These are phyloP conservation scores for Argopecten irradians DNA, from an alignment of 1,140 invertebrate genomes.

Conservation along the genomic window DNA sequence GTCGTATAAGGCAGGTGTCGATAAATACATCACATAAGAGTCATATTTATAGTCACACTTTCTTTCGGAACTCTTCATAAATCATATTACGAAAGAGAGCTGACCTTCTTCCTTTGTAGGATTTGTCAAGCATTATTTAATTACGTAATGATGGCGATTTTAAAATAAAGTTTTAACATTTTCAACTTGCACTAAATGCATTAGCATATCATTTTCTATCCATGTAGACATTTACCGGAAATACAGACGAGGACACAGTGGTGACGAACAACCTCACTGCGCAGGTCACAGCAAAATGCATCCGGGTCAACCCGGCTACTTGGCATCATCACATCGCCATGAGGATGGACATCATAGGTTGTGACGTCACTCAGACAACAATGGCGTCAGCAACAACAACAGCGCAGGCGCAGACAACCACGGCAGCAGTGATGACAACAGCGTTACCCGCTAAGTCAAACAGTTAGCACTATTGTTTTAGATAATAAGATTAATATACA, in stretches of 20 bases:
- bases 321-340: not conserved
- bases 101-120: too few relatives aligned
- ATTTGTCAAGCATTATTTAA: too few relatives aligned
- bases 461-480: too few relatives aligned
- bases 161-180: too few relatives aligned
- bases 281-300: not conserved
- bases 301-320: not conserved
- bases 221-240: constrained; percentile 29
- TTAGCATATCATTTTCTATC: not conserved
- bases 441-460: not conserved
- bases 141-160: too few relatives aligned
- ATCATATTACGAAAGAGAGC: too few relatives aligned
- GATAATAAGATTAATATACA: too few relatives aligned
- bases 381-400: not conserved
- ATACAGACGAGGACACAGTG: constrained; percentile 29
- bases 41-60: too few relatives aligned
- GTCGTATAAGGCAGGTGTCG: too few relatives aligned
- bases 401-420: not conserved
- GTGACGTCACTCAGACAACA: not conserved
- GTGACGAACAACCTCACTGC: constrained; percentile 26
- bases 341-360: not conserved
- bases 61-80: too few relatives aligned
- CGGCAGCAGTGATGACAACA: not conserved
- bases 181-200: too few relatives aligned
- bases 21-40: too few relatives aligned